Percentiles rank a stretch among this genome's conserved stretches.
These are phyloP conservation scores for Cydia splendana DNA, from an alignment of 1,140 invertebrate species.

Conservation along the genomic window DNA sequence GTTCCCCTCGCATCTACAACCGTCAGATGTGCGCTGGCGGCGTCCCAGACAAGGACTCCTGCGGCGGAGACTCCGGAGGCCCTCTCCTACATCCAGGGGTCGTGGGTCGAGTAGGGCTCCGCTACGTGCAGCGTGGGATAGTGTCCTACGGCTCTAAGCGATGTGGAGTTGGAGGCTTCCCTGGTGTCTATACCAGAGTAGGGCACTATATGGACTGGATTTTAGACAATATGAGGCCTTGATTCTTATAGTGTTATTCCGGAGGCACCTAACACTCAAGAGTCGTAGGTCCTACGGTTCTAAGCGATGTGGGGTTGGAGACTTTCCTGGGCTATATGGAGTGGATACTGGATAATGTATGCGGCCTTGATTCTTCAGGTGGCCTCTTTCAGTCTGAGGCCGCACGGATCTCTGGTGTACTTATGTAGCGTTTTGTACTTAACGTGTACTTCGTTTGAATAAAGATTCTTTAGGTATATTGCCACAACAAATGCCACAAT, in stretches of 20 bases:
- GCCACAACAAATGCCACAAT: too few relatives aligned
- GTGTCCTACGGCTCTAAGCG: conserved; percentile 84
- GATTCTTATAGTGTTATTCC: conserved; percentile 49
- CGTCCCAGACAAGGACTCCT: conserved; percentile 81
- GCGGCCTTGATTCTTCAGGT: conserved; percentile 68
- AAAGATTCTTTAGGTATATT: too few relatives aligned
- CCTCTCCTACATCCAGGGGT: conserved; percentile 81
- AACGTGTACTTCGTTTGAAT: too few relatives aligned
- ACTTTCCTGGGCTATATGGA: conserved; percentile 82
- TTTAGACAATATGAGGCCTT: conserved; percentile 76
- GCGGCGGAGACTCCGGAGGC: conserved; percentile 85
- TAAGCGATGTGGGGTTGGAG: too few relatives aligned
- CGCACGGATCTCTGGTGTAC: too few relatives aligned
- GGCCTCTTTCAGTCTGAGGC: conserved; percentile 82
- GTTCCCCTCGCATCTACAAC: conserved; percentile 62
- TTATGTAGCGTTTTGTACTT: too few relatives aligned
- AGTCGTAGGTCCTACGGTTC: conserved; percentile 4
- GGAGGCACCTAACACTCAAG: conserved; percentile 83
- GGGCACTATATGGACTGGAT: conserved; percentile 85
- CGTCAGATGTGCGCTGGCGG: conserved; percentile 84
- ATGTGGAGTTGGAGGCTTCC: conserved; percentile 81
- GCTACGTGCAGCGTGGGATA: conserved; percentile 82
- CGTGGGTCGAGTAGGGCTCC: conserved; percentile 41
- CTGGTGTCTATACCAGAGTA: conserved; percentile 83
- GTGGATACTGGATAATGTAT: conserved; percentile 82